Conservation (phyloP, 2,797 vertebrate genomes). For the Ciconia nigra region DNA sequence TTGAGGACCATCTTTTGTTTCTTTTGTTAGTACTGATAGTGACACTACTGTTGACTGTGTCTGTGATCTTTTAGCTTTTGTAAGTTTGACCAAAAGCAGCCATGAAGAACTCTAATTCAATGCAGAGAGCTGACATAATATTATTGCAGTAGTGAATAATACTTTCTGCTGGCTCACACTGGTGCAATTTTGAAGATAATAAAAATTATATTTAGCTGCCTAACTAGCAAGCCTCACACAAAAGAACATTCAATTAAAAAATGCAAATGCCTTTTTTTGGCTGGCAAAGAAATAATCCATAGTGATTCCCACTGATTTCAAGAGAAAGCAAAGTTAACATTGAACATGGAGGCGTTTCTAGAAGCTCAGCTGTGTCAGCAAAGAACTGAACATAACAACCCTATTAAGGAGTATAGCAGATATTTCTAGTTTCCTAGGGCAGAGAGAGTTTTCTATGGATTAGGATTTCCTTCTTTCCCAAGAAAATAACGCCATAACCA, state of each 20-base stretch:
- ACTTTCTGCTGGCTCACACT: background rate
- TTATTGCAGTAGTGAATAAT: constrained; percentile 16
- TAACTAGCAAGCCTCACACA: constrained; percentile 35
- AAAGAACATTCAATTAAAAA: constrained; percentile 54
- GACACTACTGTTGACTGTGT: background rate
- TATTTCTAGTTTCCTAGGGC: constrained; percentile 12
- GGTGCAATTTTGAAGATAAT: constrained; percentile 42
- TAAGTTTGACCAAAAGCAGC: background rate
- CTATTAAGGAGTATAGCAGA: constrained; percentile 10
- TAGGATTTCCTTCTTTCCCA: background rate
- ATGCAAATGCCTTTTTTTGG: constrained; percentile 47
- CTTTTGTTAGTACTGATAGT: background rate
- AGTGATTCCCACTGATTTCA: constrained; percentile 43
- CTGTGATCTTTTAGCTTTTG: background rate
- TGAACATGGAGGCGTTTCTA: background rate
- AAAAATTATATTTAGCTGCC: constrained; percentile 54
- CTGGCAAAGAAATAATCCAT: constrained; percentile 32
- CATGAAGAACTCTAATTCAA: background rate
- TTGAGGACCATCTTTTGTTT: background rate
- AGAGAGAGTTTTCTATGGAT: constrained; percentile 1
- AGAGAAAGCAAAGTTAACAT: constrained; percentile 37
- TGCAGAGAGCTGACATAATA: constrained; percentile 4
- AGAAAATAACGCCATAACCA: background rate
- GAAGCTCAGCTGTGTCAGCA: constrained; percentile 42
- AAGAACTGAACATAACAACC: constrained; percentile 16